Base-by-base conservation (phyloP, 2,888 invertebrate species). In the Tachina fera region DNA sequence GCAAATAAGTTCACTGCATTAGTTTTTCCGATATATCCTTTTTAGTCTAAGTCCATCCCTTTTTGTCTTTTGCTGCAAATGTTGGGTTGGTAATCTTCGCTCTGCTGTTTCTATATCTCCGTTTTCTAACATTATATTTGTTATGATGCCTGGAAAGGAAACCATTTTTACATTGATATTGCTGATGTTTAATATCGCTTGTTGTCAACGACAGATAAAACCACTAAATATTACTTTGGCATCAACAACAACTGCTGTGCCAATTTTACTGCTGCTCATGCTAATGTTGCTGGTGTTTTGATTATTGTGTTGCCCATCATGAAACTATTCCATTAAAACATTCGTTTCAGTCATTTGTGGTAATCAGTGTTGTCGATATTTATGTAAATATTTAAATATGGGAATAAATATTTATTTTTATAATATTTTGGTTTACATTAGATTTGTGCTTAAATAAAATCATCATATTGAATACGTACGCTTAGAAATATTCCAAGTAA, bases 111-210 rank as follows among this genome's bases (percentile, higher is more conserved):
- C 22, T 68, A 19, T 61, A 9, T 19, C 70, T 43, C 74, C 56
- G 49, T 41, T 70, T 22, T 16, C 43, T n/a, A 45, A 75, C n/a
- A 10, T 49, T 65, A 31, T 6, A 31, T 31, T 16, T 9, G 58
- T 47, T 19, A 49, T 13, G 16, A 13, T 8, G 41, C n/a, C 5
- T 49, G 39, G 9, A 43, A 70, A 70, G 58, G 60, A 6, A 67
- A 80, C 45, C 31, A 16, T 74, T 63, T 74, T 63, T 63, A n/a
- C 56, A 45, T 6, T 49, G 65, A 41, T 72, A 58, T 49, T 80
- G 19, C 14, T 71, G 14, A 19, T 56, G 0, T 60, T 78, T 47
- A 31, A 6, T 13, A 51, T 11, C 10, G 31, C 9, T 58, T 65
- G n/a, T 14, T 45, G 41, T 0, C 49, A 68, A 11, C 58, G n/a